Evolutionary conservation across 2,888 invertebrate genomes (phyloP).

Genomic region (Campaea margaritaria): DNA sequence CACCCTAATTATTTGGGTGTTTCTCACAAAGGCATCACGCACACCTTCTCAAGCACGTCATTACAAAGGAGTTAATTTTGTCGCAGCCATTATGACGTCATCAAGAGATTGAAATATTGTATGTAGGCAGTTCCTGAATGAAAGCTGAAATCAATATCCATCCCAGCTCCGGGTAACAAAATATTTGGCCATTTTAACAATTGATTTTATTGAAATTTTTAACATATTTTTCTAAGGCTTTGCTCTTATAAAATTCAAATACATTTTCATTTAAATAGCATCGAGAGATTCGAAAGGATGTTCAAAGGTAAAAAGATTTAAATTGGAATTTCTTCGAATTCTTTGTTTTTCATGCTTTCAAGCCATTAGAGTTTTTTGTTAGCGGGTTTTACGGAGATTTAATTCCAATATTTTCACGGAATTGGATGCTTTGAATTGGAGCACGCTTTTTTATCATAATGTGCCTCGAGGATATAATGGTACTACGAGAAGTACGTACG

Average conservation of each 20-base stretch:
- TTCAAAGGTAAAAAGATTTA: conserved; percentile 16
- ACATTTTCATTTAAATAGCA: conserved; percentile 19
- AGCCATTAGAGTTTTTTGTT: conserved; percentile 12
- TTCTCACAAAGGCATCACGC: conserved; percentile 10
- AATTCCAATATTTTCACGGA: conserved; percentile 1
- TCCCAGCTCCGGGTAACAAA: conserved; percentile 7
- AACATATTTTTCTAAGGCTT: too few relatives aligned
- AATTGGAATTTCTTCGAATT: conserved; percentile 12
- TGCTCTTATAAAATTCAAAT: conserved; percentile 5
- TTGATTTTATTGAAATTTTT: too few relatives aligned
- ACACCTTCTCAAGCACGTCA: conserved; percentile 10
- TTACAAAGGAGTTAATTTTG: conserved; percentile 18
- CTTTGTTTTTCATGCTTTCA: conserved; percentile 13
- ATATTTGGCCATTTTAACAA: conserved; percentile 4
- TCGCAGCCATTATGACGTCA: conserved; percentile 21
- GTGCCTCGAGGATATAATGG: conserved; percentile 2
- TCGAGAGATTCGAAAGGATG: background rate
- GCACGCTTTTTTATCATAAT: conserved; percentile 1
- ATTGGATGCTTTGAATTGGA: conserved; percentile 5
- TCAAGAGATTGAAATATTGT: conserved; percentile 2
- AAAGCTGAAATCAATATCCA: conserved; percentile 12
- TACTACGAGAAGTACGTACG: background rate
- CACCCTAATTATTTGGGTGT: conserved; percentile 22
- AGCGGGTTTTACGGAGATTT: background rate
- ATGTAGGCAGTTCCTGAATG: conserved; percentile 4